Evolutionary conservation across 2,888 invertebrate genomes (phyloP), one percentile per base, ranked within the genome.

Genomic region (Priocnemis perturbator): DNA sequence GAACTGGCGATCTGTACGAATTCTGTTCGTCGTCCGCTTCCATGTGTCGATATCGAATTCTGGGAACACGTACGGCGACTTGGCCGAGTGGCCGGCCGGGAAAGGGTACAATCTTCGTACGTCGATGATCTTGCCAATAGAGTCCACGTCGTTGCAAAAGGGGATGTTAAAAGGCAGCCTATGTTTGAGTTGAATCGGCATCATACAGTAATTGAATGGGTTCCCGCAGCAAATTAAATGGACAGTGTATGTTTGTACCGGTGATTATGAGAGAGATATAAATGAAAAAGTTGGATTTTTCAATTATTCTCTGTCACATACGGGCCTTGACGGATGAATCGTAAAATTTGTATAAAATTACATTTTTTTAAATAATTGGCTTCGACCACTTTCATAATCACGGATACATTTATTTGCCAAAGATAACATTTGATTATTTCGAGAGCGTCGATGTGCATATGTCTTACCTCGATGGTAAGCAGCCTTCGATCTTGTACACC

Each of bases 121-220:
- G 15, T 79, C 74, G 5, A 76, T 71, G 56, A 66, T 69, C 23
- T 71, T 78, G 26, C 73, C 71, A 23, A 56, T 11, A 0, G 69
- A 58, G 47, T 82, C 79, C 30, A 75, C 71, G 0, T 69, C 62
- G 48, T 64, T 73, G 70, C 85, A 85, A 9, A 66, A 63, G 2
- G 85, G 82, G 66, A 83, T 64, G 60, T 61, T 60, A 44, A 81
- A 82, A 4, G 83, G 85, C 55, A 85, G 67, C 60, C 85, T 85
- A 52, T 21, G n/a, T 20, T 20, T 3, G 20, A 15, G 26, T 19
- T 47, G 64, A 67, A 64, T 7, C 11, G 57, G 14, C 14, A 55
- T 17, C 5, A 5, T 26, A 26, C 26, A 26, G 26, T 3, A 26
- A 26, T 53, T 20, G 20, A 53, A 53, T 20, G 15, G 11, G 11